phyloP scores from a whole-genome alignment of 2,888 invertebrate species.

The Phrixothrix hirtus region DNA sequence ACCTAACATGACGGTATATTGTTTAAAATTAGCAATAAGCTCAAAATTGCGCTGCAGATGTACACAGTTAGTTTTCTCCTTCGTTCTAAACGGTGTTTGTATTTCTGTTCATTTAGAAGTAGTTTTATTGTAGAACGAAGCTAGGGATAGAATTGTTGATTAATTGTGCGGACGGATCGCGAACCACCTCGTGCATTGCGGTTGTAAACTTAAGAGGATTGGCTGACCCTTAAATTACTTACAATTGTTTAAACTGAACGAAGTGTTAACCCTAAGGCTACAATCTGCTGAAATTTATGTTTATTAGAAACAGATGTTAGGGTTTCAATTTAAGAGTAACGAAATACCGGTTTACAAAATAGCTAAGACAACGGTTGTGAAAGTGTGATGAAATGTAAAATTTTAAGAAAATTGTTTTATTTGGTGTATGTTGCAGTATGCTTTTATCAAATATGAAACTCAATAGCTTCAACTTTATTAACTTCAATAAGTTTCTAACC shows the following conservation, averaged over 20 bases:
- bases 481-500: slow-evolving; percentile 35
- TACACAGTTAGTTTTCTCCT: no score
- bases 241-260: slow-evolving; percentile 19
- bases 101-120: slow-evolving; percentile 26
- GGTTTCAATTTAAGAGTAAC: no score
- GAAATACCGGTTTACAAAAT: no score
- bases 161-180: slow-evolving; percentile 40
- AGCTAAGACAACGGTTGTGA: no score
- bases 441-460: slow-evolving; percentile 31
- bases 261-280: slow-evolving; percentile 17
- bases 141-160: slow-evolving; percentile 37
- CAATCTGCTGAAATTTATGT: no score
- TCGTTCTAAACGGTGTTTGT: no score
- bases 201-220: slow-evolving; percentile 32
- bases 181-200: slow-evolving; percentile 40
- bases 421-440: slow-evolving; percentile 12
- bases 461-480: slow-evolving; percentile 35
- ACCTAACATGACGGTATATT: no score
- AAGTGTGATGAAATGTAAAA: neutral
- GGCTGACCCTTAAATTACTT: slow-evolving; percentile 25
- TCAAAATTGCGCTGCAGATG: slow-evolving; percentile 16
- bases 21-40: slow-evolving; percentile 13
- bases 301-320: no score
- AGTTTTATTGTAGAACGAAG: slow-evolving; percentile 26
- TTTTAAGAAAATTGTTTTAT: slow-evolving; percentile 2